Evolutionary conservation across 2,113 vertebrate species (phyloP).

Genomic region (Pteronura brasiliensis): DNA sequence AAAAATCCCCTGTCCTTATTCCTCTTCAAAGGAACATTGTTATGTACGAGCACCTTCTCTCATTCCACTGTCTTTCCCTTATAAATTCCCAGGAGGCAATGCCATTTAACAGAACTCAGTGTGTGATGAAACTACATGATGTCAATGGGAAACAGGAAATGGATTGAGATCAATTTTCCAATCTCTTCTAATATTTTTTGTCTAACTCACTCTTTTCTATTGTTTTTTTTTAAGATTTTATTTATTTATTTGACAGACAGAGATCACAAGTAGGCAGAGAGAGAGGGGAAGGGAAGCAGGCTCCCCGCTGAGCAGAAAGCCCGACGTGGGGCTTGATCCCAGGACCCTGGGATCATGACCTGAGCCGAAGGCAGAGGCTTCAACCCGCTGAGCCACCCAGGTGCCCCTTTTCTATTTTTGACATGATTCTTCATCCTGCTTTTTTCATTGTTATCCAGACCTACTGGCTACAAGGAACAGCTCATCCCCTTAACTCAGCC

Average conservation of each 20-base stretch:
- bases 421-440: neutral
- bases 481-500: neutral
- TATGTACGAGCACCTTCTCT: neutral
- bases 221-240: neutral
- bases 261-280: too few species aligned
- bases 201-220: neutral
- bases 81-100: neutral
- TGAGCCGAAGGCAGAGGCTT: too few species aligned
- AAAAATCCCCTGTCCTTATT: neutral
- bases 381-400: too few species aligned
- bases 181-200: neutral
- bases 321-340: too few species aligned
- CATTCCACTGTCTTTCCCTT: neutral
- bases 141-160: neutral
- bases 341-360: too few species aligned
- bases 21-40: neutral
- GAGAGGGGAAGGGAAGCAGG: too few species aligned
- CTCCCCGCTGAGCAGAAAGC: too few species aligned
- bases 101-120: neutral
- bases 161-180: neutral
- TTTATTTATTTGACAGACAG: too few species aligned
- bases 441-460: neutral
- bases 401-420: too few species aligned
- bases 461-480: neutral
- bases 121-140: neutral